phyloP scores from a whole-genome alignment of 1,140 invertebrate genomes.

The Drosophila parabipectinata region DNA sequence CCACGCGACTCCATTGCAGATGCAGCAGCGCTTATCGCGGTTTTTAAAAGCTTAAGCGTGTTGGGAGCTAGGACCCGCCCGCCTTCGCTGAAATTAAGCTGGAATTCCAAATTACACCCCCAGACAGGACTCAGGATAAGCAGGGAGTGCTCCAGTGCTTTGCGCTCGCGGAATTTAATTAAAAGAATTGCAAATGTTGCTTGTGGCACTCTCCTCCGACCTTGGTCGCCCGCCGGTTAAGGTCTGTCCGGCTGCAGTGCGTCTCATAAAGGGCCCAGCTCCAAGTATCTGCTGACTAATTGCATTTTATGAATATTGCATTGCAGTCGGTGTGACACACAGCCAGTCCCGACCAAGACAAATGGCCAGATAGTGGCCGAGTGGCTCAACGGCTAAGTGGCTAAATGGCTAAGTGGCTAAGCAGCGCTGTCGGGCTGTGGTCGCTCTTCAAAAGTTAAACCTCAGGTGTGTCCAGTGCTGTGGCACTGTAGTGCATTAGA shows the following conservation, averaged over 20 bases:
- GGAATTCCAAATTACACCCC: slow-evolving; percentile 73
- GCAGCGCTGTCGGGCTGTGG: slow-evolving; percentile 30
- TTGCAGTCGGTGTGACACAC: slow-evolving; percentile 40
- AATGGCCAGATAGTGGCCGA: slow-evolving; percentile 53
- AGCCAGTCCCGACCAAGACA: slow-evolving; percentile 34
- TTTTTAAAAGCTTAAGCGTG: slow-evolving; percentile 80
- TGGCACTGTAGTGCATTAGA: slow-evolving; percentile 63
- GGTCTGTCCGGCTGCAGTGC: slow-evolving; percentile 19
- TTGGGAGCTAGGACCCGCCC: slow-evolving; percentile 31
- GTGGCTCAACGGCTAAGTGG: slow-evolving; percentile 23
- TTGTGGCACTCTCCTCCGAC: slow-evolving; percentile 29
- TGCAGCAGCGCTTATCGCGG: slow-evolving; percentile 22
- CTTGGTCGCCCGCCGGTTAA: slow-evolving; percentile 32
- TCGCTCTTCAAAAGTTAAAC: slow-evolving; percentile 44
- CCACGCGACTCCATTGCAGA: not conserved
- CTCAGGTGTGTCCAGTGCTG: slow-evolving; percentile 43
- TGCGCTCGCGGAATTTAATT: slow-evolving; percentile 75
- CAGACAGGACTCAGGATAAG: slow-evolving; percentile 1
- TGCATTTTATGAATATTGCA: slow-evolving; percentile 77
- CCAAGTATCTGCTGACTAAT: slow-evolving; percentile 61
- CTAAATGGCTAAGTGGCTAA: slow-evolving; percentile 39
- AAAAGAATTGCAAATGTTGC: slow-evolving; percentile 77
- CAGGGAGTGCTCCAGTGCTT: slow-evolving; percentile 40
- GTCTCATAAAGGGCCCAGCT: slow-evolving; percentile 53
- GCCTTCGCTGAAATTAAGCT: slow-evolving; percentile 59